A percentile compares a stretch with the other conserved stretches of the same genome.
Evolutionary conservation across 2,888 invertebrate genomes (phyloP).

Genomic region (Myathropa florea): DNA sequence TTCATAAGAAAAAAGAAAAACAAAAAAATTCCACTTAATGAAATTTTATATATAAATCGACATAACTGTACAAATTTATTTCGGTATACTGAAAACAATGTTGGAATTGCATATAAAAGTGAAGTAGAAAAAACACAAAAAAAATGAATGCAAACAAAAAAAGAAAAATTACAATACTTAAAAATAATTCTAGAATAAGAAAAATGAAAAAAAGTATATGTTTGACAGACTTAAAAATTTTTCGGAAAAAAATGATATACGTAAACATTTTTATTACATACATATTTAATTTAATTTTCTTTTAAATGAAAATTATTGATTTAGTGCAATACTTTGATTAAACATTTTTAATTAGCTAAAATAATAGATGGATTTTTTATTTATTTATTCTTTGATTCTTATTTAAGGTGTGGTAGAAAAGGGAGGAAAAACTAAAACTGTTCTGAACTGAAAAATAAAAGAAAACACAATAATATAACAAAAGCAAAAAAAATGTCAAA

Average conservation of each 20-base stretch:
- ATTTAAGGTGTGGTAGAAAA: constrained; percentile 24
- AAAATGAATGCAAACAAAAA: constrained; percentile 35
- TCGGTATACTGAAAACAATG: constrained; percentile 60
- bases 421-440: constrained; percentile 15
- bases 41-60: constrained; percentile 58
- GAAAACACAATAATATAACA: constrained; percentile 4
- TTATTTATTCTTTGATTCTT: constrained; percentile 18
- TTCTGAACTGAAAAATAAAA: constrained; percentile 60
- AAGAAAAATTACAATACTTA: constrained; percentile 56
- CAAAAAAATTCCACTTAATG: constrained; percentile 43
- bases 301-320: constrained; percentile 41
- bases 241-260: constrained; percentile 75
- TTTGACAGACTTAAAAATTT: constrained; percentile 73
- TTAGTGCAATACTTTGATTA: constrained; percentile 68
- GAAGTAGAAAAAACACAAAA: constrained; percentile 20
- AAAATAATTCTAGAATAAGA: constrained; percentile 59
- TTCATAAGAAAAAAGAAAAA: constrained; percentile 71
- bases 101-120: constrained; percentile 66
- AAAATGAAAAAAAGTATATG: constrained; percentile 65
- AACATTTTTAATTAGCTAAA: constrained; percentile 53
- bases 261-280: constrained; percentile 61
- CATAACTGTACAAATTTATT: constrained; percentile 67
- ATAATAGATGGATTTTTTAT: constrained; percentile 45
- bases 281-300: constrained; percentile 24
- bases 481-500: constrained; percentile 22